phyloP scores from a whole-genome alignment of 2,888 invertebrate species.

The Lottia scabra region DNA sequence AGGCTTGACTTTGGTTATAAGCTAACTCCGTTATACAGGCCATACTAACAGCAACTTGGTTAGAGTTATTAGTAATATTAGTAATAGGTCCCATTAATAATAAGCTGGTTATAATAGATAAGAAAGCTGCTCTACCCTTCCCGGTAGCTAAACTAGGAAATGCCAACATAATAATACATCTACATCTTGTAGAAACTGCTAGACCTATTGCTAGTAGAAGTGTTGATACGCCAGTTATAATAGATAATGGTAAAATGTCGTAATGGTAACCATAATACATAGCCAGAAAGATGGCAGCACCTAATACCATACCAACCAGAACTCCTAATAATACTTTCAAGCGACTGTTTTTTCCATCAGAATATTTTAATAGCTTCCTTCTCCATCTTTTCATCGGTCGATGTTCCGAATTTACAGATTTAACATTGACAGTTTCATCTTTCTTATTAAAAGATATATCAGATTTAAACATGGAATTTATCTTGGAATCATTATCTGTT shows the following conservation, averaged over 20 bases:
- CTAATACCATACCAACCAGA: conserved; percentile 3
- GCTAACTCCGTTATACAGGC: conserved; percentile 14
- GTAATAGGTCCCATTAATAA: conserved; percentile 12
- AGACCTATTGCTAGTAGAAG: conserved; percentile 2
- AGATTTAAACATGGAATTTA: background rate
- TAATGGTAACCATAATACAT: conserved; percentile 8
- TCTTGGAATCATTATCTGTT: background rate
- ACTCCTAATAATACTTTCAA: background rate
- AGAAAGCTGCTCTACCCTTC: conserved; percentile 10
- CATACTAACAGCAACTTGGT: conserved; percentile 6
- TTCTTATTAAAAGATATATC: background rate
- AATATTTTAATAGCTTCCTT: background rate
- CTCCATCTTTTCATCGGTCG: background rate
- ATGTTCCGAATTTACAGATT: background rate
- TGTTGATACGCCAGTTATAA: conserved; percentile 9
- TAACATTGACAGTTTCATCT: background rate
- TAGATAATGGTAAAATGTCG: background rate
- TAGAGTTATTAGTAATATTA: conserved; percentile 10
- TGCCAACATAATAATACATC: conserved; percentile 7
- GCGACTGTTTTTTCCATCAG: background rate
- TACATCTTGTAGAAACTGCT: background rate
- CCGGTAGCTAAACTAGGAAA: conserved; percentile 6
- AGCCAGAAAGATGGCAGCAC: conserved; percentile 5
- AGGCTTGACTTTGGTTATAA: conserved; percentile 12
- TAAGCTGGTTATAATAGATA: conserved; percentile 8